These are phyloP conservation scores for Alectura lathami DNA, from an alignment of 2,113 vertebrate species.

Conservation along the genomic window DNA sequence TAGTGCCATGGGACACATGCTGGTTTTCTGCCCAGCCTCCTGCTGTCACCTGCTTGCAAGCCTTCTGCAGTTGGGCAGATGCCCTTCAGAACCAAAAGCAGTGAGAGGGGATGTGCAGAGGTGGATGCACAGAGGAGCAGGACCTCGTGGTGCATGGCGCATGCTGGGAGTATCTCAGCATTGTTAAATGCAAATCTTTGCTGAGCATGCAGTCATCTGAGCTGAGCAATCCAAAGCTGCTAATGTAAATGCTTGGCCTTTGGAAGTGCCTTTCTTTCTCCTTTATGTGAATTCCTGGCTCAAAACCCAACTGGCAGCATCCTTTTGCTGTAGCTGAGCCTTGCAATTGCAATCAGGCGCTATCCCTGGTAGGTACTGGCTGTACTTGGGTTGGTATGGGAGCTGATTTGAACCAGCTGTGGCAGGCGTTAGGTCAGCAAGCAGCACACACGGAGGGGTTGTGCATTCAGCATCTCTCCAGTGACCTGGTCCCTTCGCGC, in stretches of 20 bases:
- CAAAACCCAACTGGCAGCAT: background rate
- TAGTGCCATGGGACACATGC: background rate
- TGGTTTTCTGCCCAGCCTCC: background rate
- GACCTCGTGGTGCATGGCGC: background rate
- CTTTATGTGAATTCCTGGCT: background rate
- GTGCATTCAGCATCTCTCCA: background rate
- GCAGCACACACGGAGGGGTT: rapidly evolving
- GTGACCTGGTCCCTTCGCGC: background rate
- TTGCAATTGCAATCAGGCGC: background rate
- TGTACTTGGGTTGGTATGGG: background rate
- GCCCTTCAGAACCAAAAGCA: background rate
- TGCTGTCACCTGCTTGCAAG: background rate
- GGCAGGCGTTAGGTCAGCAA: background rate
- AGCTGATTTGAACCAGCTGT: background rate
- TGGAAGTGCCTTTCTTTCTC: background rate
- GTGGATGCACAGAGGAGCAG: background rate
- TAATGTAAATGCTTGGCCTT: background rate
- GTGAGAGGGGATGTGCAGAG: background rate
- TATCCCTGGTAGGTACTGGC: rapidly evolving
- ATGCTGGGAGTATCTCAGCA: background rate
- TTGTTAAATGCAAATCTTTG: background rate
- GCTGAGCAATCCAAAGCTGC: background rate
- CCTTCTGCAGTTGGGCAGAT: background rate
- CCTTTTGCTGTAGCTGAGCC: background rate
- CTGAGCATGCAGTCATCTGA: background rate